phyloP scores from a whole-genome alignment of 2,888 invertebrate genomes.

The Adelognathus sp. region DNA sequence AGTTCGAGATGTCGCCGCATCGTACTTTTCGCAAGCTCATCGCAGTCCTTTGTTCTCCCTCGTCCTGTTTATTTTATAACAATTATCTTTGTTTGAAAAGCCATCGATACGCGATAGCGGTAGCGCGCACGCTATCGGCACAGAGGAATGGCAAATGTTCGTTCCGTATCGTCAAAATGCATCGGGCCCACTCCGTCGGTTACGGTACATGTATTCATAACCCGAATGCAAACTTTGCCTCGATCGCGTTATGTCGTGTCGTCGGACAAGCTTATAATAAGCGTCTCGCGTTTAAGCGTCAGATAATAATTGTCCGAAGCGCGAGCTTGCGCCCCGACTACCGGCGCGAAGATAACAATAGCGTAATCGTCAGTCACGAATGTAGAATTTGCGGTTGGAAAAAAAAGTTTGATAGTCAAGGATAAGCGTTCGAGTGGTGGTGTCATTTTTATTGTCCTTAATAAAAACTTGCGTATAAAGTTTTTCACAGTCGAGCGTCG shows the following conservation, averaged over 20 bases:
- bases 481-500: no score
- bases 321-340: conserved; percentile 13
- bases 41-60: background rate
- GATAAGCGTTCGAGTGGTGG: no score
- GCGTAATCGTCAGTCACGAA: conserved; percentile 26
- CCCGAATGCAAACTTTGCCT: conserved; percentile 20
- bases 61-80: conserved; percentile 41
- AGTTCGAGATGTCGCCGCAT: conserved; percentile 16
- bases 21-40: conserved; percentile 5
- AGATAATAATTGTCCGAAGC: conserved; percentile 45
- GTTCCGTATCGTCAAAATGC: conserved; percentile 49
- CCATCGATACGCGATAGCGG: background rate
- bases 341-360: conserved; percentile 5
- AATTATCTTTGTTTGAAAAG: conserved; percentile 44
- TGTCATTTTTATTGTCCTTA: no score
- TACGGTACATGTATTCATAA: conserved; percentile 44
- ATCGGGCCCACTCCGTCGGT: conserved; percentile 48
- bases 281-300: conserved; percentile 39
- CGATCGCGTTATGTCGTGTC: conserved; percentile 50
- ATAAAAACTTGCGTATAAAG: no score
- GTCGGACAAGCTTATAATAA: conserved; percentile 38
- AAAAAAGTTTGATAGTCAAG: no score
- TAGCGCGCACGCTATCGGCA: conserved; percentile 38
- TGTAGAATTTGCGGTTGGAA: no score
- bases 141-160: conserved; percentile 35